Evolutionary conservation across 2,888 invertebrate species (phyloP).

Genomic region (Mesochorus sp.): DNA sequence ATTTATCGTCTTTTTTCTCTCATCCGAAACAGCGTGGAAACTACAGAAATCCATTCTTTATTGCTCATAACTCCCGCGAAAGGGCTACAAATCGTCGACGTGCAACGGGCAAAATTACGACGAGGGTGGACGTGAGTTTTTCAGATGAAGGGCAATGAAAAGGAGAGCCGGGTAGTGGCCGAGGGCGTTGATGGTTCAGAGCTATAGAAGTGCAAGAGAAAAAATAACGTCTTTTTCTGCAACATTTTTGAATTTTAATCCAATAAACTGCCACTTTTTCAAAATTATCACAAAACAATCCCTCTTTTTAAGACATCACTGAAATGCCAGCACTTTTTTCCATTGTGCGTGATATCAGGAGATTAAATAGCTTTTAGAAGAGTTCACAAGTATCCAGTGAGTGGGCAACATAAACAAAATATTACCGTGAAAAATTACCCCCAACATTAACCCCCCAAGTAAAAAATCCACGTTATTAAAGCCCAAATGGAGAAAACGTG

Average conservation of each 20-base stretch:
- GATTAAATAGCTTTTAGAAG: conserved; percentile 37
- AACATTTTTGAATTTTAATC: conserved; percentile 6
- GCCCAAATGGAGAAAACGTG: conserved; percentile 14
- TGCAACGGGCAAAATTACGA: conserved; percentile 23
- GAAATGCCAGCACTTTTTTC: conserved; percentile 72
- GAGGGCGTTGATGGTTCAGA: neutral
- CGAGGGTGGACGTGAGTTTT: conserved; percentile 14
- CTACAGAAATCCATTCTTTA: conserved; percentile 76
- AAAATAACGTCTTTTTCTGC: conserved; percentile 5
- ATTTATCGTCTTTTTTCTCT: conserved; percentile 72
- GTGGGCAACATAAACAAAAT: conserved; percentile 6
- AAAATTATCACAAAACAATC: conserved; percentile 70
- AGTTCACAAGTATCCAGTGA: conserved; percentile 13
- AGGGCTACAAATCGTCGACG: conserved; percentile 75
- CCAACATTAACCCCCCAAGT: neutral
- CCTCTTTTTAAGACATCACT: conserved; percentile 64
- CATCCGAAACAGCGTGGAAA: conserved; percentile 60
- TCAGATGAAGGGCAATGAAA: conserved; percentile 3
- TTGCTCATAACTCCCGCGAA: conserved; percentile 76
- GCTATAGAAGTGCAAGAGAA: neutral
- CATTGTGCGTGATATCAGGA: conserved; percentile 65
- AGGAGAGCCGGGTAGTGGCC: neutral
- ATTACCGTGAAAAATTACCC: neutral
- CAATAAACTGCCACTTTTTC: conserved; percentile 70
- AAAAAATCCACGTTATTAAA: conserved; percentile 45